Evolutionary conservation across 2,888 invertebrate species (phyloP), one percentile per base, ranked within the genome.

Genomic region (Mechanitis mazaeus): DNA sequence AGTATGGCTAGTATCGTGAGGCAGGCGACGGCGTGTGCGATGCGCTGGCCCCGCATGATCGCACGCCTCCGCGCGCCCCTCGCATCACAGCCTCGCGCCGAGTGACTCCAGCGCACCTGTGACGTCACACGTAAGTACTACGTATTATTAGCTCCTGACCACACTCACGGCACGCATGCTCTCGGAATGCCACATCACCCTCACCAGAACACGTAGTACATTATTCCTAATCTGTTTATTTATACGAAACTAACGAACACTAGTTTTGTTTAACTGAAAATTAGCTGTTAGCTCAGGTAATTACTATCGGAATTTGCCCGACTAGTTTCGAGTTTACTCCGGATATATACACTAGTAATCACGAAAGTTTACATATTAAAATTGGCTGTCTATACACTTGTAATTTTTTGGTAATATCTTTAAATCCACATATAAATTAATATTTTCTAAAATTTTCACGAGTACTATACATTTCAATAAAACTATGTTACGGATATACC

Each of bases 81-180:
- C 76, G 86, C 89, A 88, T 88, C 85, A 84, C 89, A 85, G 83
- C 80, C 84, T 75, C 77, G 82, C 86, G 82, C 83, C 85, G 80
- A 84, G 78, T 82, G 82, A 82, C 85, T 75, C 73, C 77, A 75
- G 76, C 77, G 78, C 75, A 84, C 86, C 89, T 87, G 72, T 74
- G 47, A 64, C 62, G 55, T 58, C 64, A 63, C 45, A 59, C 56
- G 59, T 60, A 63, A 60, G 60, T 55, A 60, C 45, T 47, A 61
- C 65, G 59, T 64, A 66, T 59, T 46, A 45, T 60, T 63, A 61
- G 58, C 59, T 63, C 62, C 55, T 69, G 64, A 67, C 65, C 65
- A 66, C 64, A 59, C 59, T 65, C 61, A 61, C 62, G 58, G 50
- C 53, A 45, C 54, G 55, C 58, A 61, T 50, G 61, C 47, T 38